Conservation (phyloP, 2,888 invertebrate species). For the Eupithecia insigniata region DNA sequence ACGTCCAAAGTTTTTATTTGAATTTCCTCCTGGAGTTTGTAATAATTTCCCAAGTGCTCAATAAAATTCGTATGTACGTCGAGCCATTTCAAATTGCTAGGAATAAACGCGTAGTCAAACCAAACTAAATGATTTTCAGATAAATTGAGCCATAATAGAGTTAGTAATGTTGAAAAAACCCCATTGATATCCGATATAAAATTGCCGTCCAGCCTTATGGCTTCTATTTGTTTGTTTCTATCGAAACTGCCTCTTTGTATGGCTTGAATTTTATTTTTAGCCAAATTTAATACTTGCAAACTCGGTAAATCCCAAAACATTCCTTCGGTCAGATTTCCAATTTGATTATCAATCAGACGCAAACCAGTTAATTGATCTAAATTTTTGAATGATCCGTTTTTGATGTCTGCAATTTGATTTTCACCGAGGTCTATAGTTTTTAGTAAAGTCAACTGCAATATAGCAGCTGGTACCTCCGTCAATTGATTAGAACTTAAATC, state of each 20-base stretch:
- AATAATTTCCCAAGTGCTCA: conserved; percentile 93
- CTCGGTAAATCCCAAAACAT: conserved; percentile 94
- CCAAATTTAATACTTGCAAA: conserved; percentile 93
- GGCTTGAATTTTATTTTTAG: conserved; percentile 93
- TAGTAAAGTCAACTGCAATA: conserved; percentile 91
- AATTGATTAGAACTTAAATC: conserved; percentile 95
- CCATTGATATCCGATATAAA: conserved; percentile 95
- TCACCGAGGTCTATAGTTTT: conserved; percentile 96
- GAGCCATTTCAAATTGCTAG: conserved; percentile 94
- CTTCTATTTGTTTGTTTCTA: conserved; percentile 91
- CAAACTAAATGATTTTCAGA: conserved; percentile 95
- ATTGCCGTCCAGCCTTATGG: conserved; percentile 94
- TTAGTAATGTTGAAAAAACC: conserved; percentile 92
- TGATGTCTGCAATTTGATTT: conserved; percentile 93
- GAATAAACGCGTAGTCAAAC: conserved; percentile 97
- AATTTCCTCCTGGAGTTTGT: conserved; percentile 91
- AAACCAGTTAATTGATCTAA: conserved; percentile 94
- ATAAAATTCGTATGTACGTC: conserved; percentile 96
- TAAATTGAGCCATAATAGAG: conserved; percentile 93
- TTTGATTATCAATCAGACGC: conserved; percentile 94
- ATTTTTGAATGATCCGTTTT: conserved; percentile 93
- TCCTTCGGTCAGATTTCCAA: conserved; percentile 91
- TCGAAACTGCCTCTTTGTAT: conserved; percentile 93
- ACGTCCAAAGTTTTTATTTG: conserved; percentile 93
- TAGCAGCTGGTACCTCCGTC: conserved; percentile 90